phyloP scores from a whole-genome alignment of 2,888 invertebrate genomes.

The Lepas anatifera region DNA sequence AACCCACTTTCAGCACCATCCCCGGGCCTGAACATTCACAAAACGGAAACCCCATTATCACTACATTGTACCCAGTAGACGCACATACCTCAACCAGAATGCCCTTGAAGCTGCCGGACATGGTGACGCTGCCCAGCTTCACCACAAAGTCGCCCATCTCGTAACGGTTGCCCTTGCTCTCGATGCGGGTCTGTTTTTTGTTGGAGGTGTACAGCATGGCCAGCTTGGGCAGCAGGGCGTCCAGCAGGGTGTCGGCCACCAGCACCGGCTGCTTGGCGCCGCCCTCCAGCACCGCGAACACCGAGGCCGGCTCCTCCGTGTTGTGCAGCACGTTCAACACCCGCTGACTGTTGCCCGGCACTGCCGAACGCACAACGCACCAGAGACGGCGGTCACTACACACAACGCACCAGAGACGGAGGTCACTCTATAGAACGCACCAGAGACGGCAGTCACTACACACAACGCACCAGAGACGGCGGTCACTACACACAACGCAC shows the following conservation, averaged over 20 bases:
- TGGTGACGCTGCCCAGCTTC: constrained; percentile 82
- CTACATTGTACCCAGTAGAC: too few species aligned
- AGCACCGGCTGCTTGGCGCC: constrained; percentile 46
- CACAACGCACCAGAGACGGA: too few species aligned
- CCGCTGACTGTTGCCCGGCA: constrained; percentile 40
- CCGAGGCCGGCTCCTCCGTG: constrained; percentile 88
- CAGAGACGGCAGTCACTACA: too few species aligned
- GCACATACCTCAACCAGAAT: constrained; percentile 67
- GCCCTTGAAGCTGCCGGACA: constrained; percentile 87
- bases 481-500: too few species aligned
- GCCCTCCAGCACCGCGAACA: constrained; percentile 74
- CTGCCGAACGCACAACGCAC: not conserved
- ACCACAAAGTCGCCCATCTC: constrained; percentile 74
- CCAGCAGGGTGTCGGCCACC: constrained; percentile 81
- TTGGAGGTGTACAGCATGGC: constrained; percentile 76
- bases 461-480: too few species aligned
- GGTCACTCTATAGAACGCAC: too few species aligned
- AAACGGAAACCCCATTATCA: too few species aligned
- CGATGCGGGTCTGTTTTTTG: constrained; percentile 64
- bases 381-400: too few species aligned
- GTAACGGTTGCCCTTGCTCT: constrained; percentile 43
- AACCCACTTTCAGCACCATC: too few species aligned
- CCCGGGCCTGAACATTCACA: too few species aligned
- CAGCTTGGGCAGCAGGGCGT: constrained; percentile 78
- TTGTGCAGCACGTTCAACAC: constrained; percentile 89